These are phyloP conservation scores for Scaptomyza pallida DNA, from an alignment of 1,140 invertebrate species.

Conservation along the genomic window DNA sequence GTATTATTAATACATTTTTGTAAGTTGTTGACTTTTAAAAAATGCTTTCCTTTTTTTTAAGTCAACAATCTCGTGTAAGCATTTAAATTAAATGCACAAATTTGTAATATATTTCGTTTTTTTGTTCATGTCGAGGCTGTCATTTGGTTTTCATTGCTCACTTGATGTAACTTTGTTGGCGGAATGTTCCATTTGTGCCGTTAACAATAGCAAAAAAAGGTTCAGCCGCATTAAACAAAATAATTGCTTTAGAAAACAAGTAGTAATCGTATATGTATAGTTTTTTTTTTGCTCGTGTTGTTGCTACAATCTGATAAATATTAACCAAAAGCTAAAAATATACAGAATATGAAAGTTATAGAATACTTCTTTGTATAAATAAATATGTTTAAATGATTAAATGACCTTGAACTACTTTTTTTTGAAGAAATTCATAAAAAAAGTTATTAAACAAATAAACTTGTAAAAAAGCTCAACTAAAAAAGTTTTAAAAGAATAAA, in stretches of 20 bases:
- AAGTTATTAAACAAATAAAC: too few relatives aligned
- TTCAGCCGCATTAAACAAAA: conserved; percentile 67
- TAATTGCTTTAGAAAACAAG: conserved; percentile 49
- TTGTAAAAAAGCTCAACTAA: too few relatives aligned
- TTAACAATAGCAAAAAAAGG: conserved; percentile 43
- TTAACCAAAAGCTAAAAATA: conserved; percentile 8
- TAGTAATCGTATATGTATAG: conserved; percentile 12
- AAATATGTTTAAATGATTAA: background rate
- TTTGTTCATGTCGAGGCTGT: conserved; percentile 16
- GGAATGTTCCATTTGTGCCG: conserved; percentile 38
- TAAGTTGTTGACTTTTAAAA: conserved; percentile 9
- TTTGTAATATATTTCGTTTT: background rate
- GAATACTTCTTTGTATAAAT: background rate
- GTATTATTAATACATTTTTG: conserved; percentile 7
- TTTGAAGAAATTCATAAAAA: too few relatives aligned
- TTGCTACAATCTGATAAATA: conserved; percentile 19
- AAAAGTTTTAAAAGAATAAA: too few relatives aligned
- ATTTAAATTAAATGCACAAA: conserved; percentile 1
- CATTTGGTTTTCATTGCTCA: conserved; percentile 25
- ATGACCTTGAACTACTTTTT: too few relatives aligned
- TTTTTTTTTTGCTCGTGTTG: conserved; percentile 2
- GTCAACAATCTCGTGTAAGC: background rate
- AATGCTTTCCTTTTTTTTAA: background rate
- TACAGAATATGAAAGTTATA: background rate
- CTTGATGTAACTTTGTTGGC: conserved; percentile 9